Evolutionary conservation across 1,140 invertebrate species (phyloP).

Genomic region (Dendroctonus ponderosae): DNA sequence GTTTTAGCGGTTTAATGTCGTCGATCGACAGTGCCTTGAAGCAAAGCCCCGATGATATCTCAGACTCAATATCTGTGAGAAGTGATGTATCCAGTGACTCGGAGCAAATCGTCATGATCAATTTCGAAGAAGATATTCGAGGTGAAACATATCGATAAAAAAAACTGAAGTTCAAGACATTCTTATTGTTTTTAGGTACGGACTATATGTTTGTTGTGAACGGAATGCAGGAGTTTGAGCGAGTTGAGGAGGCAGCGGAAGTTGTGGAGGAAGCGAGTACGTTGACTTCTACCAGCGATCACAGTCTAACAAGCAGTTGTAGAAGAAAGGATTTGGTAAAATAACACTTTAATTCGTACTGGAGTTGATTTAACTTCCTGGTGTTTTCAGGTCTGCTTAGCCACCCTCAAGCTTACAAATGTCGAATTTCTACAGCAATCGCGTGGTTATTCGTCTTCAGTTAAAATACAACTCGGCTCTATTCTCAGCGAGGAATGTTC

Average conservation of each 20-base stretch:
- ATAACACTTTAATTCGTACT: slow-evolving; percentile 34
- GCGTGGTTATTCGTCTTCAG: slow-evolving; percentile 65
- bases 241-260: slow-evolving; percentile 80
- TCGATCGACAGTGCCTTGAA: slow-evolving; percentile 77
- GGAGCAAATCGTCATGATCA: slow-evolving; percentile 71
- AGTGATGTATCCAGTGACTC: slow-evolving; percentile 80
- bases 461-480: slow-evolving; percentile 76
- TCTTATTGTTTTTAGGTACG: slow-evolving; percentile 20
- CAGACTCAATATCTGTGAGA: slow-evolving; percentile 66
- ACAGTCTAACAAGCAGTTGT: slow-evolving; percentile 75
- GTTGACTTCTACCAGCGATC: slow-evolving; percentile 72
- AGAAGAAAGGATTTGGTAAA: slow-evolving; percentile 72
- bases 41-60: slow-evolving; percentile 67
- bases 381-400: slow-evolving; percentile 66
- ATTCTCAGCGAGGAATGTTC: slow-evolving; percentile 77
- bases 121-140: slow-evolving; percentile 42
- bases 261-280: slow-evolving; percentile 72
- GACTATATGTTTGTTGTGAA: slow-evolving; percentile 57
- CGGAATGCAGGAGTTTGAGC: slow-evolving; percentile 40
- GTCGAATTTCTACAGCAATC: slow-evolving; percentile 82
- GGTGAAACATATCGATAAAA: slow-evolving; percentile 30
- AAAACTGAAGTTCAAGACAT: neutral
- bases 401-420: slow-evolving; percentile 77
- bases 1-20: slow-evolving; percentile 74
- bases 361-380: neutral